Percentiles rank a stretch among this genome's conserved stretches.
Conservation (phyloP, 2,797 vertebrate genomes). For the Thunnus albacares region DNA sequence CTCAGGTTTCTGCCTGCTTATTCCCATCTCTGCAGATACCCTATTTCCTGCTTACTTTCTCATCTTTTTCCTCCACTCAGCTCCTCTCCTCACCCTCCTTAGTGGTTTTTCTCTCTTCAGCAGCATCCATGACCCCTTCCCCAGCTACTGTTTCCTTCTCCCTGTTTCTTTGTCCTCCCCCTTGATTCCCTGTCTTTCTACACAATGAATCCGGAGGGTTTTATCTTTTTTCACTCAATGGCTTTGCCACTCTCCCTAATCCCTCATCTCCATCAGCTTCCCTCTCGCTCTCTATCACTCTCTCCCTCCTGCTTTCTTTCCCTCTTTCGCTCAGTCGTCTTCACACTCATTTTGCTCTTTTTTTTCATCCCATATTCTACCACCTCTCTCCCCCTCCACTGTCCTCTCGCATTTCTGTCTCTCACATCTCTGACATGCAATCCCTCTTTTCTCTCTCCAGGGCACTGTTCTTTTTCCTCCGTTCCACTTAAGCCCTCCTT, state of each 20-base stretch:
- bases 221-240: conserved; percentile 55
- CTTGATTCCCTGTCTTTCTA: conserved; percentile 60
- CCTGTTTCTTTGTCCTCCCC: conserved; percentile 40
- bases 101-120: conserved; percentile 35
- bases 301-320: conserved; percentile 54
- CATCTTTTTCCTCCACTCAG: conserved; percentile 18
- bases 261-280: conserved; percentile 74
- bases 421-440: conserved; percentile 70
- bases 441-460: conserved; percentile 67
- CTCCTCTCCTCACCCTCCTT: conserved; percentile 23
- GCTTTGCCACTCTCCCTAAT: conserved; percentile 75
- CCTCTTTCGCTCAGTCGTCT: conserved; percentile 48
- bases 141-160: conserved; percentile 46
- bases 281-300: conserved; percentile 51
- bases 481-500: conserved; percentile 51
- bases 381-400: neutral
- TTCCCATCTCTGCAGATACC: conserved; percentile 28
- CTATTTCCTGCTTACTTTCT: conserved; percentile 45
- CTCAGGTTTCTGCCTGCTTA: conserved; percentile 38
- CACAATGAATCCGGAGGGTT: conserved; percentile 66
- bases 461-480: conserved; percentile 55
- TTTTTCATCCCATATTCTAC: conserved; percentile 38
- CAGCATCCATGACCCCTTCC: conserved; percentile 49
- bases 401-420: conserved; percentile 67
- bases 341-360: conserved; percentile 49